These are phyloP conservation scores for Nebria brevicollis DNA, from an alignment of 2,888 invertebrate genomes.

Conservation along the genomic window DNA sequence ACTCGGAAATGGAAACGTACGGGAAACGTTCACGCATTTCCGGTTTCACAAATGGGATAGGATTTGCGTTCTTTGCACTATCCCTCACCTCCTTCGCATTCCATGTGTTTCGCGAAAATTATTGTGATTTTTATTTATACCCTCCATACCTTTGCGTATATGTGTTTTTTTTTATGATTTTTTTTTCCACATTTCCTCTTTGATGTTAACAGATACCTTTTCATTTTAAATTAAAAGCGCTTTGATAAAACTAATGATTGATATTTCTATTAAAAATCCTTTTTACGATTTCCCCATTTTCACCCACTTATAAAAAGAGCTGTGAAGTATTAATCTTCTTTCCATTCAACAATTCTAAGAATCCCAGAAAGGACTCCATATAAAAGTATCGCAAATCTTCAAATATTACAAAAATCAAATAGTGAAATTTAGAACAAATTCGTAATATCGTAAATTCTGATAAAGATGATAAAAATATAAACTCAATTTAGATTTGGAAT, in stretches of 20 bases:
- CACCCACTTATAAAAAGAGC: no score
- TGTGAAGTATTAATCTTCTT: no score
- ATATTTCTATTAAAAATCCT: neutral
- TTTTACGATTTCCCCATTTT: neutral
- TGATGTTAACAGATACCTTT: neutral
- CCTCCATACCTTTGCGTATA: neutral
- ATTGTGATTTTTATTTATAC: neutral
- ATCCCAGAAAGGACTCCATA: no score
- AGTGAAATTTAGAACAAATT: no score
- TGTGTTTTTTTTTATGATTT: neutral
- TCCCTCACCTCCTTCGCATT: neutral
- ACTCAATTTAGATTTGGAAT: no score
- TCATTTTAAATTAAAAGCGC: neutral
- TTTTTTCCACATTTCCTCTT: neutral
- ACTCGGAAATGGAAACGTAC: conserved; percentile 41
- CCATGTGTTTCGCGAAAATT: neutral
- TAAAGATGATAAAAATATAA: no score
- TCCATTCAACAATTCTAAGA: no score
- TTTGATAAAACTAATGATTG: neutral
- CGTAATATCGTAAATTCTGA: no score
- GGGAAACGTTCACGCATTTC: conserved; percentile 38
- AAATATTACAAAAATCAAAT: no score
- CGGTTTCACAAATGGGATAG: conserved; percentile 25
- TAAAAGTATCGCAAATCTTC: no score
- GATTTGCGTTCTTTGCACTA: neutral